Evolutionary conservation across 2,797 vertebrate species (phyloP).

Genomic region (Phoxinus dragarum): DNA sequence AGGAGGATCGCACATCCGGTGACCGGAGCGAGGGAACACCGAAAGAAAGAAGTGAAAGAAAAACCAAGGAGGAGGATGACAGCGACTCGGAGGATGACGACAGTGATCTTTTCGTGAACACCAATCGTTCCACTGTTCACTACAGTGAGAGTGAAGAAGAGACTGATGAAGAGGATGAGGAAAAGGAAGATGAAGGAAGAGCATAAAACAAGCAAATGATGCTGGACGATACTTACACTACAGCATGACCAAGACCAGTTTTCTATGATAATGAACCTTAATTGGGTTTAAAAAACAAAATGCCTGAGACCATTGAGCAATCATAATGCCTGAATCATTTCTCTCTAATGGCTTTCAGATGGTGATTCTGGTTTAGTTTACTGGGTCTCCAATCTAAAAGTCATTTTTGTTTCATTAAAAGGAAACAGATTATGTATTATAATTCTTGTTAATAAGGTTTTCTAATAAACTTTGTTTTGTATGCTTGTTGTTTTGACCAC

Average conservation of each 20-base stretch:
- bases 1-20: conserved; percentile 57
- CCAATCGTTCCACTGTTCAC: conserved; percentile 83
- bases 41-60: conserved; percentile 44
- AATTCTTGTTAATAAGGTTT: conserved; percentile 25
- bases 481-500: background rate
- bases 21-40: conserved; percentile 58
- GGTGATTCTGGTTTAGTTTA: background rate
- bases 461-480: conserved; percentile 39
- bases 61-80: conserved; percentile 64
- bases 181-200: conserved; percentile 63
- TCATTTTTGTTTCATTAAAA: background rate
- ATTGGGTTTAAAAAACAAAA: background rate
- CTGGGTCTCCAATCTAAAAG: background rate
- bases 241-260: conserved; percentile 22
- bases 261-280: background rate
- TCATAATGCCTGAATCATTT: too few relatives aligned
- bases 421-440: conserved; percentile 16
- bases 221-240: conserved; percentile 50
- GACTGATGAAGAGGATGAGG: conserved; percentile 65
- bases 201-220: conserved; percentile 45
- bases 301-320: conserved; percentile 9
- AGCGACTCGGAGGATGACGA: conserved; percentile 84
- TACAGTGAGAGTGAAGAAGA: conserved; percentile 84
- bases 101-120: conserved; percentile 90
- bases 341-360: background rate